Evolutionary conservation across 2,888 invertebrate species (phyloP), one percentile per base, ranked within the genome.

Genomic region (Tachina fera): DNA sequence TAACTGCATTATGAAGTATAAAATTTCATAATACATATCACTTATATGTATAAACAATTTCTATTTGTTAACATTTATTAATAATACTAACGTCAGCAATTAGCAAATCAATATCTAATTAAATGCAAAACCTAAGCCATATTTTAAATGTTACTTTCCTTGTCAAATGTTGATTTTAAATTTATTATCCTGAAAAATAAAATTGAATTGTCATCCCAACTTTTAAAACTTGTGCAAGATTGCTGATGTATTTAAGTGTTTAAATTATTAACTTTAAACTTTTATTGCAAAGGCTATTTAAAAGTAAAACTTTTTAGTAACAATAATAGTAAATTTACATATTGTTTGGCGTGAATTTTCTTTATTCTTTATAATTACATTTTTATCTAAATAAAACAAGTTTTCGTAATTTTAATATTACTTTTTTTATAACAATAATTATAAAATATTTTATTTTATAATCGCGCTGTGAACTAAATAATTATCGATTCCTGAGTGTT

Each of bases 181-280:
- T 67, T 74, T 74, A 81, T 74, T 14, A 67, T 67, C 51, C 56
- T 19, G 51, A 14, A 31, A 74, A 43, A 74, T 53, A 53, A 81
- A 68, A 74, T 10, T 74, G 31, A 43, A 68, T 60, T 19, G 60
- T 81, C 67, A 74, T 67, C 22, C 43, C 60, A 81, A 68, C 51
- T 67, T 61, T 60, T n/a, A 67, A 74, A 65, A 68, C n/a, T 3
- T 3, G 49, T 49, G 14, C 0, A 8, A 51, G 22, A 58, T 58
- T 67, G 39, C 51, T 13, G 3, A 8, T 39, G 8, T 39, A 11
- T 53, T 13, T 43, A 43, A 45, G n/a, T 58, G 1, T 19, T 47
- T 16, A 53, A 47, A 0, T 1, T n/a, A 31, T 45, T 19, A 61
- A 61, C 51, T 70, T 61, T 61, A 53, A 39, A 76, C 45, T 56